Evolutionary conservation across 2,888 invertebrate species (phyloP).

Genomic region (Drosophila borborema): DNA sequence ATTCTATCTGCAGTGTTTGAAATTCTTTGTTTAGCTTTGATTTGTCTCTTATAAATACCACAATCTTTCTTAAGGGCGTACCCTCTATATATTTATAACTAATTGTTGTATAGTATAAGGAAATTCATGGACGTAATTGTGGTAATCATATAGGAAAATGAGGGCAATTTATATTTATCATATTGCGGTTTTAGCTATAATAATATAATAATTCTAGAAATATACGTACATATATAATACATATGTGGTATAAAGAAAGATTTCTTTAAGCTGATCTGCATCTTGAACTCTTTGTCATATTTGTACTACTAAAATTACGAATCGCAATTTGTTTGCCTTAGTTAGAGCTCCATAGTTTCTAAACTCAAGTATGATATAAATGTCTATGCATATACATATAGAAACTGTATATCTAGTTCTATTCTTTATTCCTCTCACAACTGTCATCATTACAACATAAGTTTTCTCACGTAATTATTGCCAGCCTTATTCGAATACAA

Average conservation of each 20-base stretch:
- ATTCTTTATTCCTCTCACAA: background rate
- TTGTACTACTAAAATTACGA: background rate
- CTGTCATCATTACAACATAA: background rate
- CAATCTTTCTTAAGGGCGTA: background rate
- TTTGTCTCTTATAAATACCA: background rate
- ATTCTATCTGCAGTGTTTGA: background rate
- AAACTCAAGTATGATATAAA: background rate
- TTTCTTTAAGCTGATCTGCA: background rate
- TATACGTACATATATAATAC: background rate
- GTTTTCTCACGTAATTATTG: conserved; percentile 3
- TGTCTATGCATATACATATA: background rate
- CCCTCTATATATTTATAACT: background rate
- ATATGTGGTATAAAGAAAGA: too few species aligned
- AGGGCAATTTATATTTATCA: background rate
- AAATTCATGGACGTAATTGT: background rate
- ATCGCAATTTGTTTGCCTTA: background rate
- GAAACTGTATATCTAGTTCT: background rate
- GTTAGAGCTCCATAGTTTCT: background rate
- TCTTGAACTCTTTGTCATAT: background rate
- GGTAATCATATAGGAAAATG: background rate
- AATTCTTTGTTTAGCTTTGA: background rate
- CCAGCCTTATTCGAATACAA: background rate
- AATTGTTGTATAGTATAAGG: background rate
- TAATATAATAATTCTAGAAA: background rate
- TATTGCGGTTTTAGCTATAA: background rate